Evolutionary conservation across 2,113 vertebrate species (phyloP), one percentile per base, ranked within the genome.

Genomic region (Corythornis cristatus): DNA sequence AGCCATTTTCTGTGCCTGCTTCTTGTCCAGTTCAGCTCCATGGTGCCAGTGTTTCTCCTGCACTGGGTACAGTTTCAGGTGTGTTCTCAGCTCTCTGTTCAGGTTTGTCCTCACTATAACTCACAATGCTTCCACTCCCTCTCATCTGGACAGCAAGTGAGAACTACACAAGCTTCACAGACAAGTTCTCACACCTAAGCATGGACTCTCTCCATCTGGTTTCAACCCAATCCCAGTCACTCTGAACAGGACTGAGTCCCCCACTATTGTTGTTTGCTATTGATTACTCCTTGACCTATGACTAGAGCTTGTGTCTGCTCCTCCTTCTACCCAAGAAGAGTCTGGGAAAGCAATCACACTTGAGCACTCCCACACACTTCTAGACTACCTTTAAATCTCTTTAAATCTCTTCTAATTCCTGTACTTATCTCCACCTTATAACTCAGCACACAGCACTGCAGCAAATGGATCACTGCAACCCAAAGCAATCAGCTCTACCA

Each of bases 311-410:
- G 54, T 83, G 83, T 90, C 86, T 86, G 35, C n/a, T 71, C 72
- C 43, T 92, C 82, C 40, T 60, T 21, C 77, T 25, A 40, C 31
- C 25, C 42, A 25, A 25, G 40, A 83, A 57, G 21, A 77, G 50
- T 42, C 73, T 89, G 90, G 73, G 87, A 95, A 96, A 89, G 58
- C 77, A 92, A 89, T 86, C 74, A 76, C 66, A 23, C n/a, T 74
- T 57, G 58, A 93, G 66, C 77, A n/a, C 20, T 90, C 76, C 61
- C 66, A 75, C 57, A 77, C 48, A 53, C 83, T 46, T 40, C 46
- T 58, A 35, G 72, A 71, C 60, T 57, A 72, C 61, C 73, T 83
- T 40, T 71, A 61, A 22, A 66, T 73, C 37, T 37, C 37, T 37
- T 37, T 37, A 37, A 83, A 90, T 76, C 88, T 93, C 37, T 60